phyloP scores from a whole-genome alignment of 1,140 invertebrate species.

The Eupeodes corollae region DNA sequence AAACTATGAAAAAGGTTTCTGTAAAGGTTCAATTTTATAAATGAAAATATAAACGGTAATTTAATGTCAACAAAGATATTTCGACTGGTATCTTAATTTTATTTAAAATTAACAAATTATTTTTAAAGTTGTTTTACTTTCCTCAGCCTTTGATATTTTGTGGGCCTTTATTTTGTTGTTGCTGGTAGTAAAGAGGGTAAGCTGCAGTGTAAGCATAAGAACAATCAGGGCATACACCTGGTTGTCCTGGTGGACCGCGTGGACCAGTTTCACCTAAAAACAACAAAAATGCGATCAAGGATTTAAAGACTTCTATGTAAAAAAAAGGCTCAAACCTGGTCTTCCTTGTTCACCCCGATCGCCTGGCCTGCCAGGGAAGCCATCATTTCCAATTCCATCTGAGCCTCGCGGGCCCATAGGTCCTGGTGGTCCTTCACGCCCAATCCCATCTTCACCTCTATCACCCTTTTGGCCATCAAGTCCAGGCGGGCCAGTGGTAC shows the following conservation, averaged over 20 bases:
- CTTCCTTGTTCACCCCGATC: conserved; percentile 52
- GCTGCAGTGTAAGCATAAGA: conserved; percentile 35
- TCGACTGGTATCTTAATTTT: too few relatives aligned
- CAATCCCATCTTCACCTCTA: conserved; percentile 35
- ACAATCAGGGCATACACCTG: conserved; percentile 53
- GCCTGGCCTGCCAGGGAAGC: conserved; percentile 46
- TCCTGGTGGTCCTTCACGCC: conserved; percentile 39
- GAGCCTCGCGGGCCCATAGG: conserved; percentile 50
- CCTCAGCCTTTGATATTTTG: background rate
- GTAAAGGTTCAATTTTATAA: too few relatives aligned
- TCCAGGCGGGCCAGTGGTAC: conserved; percentile 49
- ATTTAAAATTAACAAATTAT: too few relatives aligned
- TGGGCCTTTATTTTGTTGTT: conserved; percentile 14
- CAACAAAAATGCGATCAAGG: background rate
- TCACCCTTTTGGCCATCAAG: conserved; percentile 40
- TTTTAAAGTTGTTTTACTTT: too few relatives aligned
- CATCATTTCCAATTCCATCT: conserved; percentile 48
- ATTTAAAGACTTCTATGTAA: background rate
- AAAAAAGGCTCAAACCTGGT: conserved; percentile 35
- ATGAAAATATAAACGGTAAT: too few relatives aligned
- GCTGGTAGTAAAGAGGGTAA: conserved; percentile 30
- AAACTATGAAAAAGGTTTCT: too few relatives aligned
- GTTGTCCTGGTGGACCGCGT: conserved; percentile 42
- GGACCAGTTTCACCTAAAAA: conserved; percentile 6
- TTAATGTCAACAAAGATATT: too few relatives aligned